These are phyloP conservation scores for Periophthalmus magnuspinnatus DNA, from an alignment of 2,797 vertebrate species.

Conservation along the genomic window DNA sequence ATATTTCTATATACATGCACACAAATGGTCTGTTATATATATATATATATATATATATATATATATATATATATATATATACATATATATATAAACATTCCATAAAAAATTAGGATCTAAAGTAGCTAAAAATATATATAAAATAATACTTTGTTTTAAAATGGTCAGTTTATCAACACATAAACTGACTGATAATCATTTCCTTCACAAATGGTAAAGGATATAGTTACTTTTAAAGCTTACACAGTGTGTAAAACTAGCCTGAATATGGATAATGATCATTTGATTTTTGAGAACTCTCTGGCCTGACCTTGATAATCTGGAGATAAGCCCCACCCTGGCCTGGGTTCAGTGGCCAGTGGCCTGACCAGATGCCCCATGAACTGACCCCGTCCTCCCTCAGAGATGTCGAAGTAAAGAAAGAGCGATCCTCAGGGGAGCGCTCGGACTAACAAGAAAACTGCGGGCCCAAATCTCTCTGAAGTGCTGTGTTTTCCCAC, in stretches of 20 bases:
- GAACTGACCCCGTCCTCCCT: conserved; percentile 71
- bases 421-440: conserved; percentile 69
- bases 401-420: conserved; percentile 66
- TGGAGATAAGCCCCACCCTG: conserved; percentile 52
- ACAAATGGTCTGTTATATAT: no score
- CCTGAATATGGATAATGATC: background rate
- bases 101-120: no score
- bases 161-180: no score
- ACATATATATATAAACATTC: no score
- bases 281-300: conserved; percentile 50
- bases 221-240: background rate
- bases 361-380: conserved; percentile 67
- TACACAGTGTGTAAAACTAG: background rate
- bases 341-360: conserved; percentile 70
- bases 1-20: no score
- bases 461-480: conserved; percentile 86
- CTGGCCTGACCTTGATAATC: conserved; percentile 57
- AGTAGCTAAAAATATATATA: no score
- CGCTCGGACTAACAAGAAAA: conserved; percentile 87
- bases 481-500: conserved; percentile 94
- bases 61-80: no score
- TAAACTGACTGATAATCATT: no score
- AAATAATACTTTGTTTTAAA: no score
- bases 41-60: no score
- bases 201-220: no score